phyloP scores from a whole-genome alignment of 2,888 invertebrate species.

The Folsomia candida region DNA sequence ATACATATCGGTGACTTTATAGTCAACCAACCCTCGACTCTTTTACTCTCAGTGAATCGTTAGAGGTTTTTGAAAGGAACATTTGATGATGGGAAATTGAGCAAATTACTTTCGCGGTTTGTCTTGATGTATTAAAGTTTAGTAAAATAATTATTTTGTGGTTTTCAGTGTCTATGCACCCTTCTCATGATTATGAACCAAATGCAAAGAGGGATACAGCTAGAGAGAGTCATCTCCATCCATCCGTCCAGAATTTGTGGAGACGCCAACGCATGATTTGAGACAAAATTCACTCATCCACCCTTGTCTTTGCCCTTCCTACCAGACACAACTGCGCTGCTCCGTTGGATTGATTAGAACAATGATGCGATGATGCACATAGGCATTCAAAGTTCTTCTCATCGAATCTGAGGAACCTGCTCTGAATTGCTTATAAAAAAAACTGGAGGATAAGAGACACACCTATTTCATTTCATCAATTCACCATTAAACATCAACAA shows the following conservation, averaged over 20 bases:
- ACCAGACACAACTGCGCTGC: neutral
- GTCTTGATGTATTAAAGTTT: constrained; percentile 38
- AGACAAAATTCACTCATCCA: neutral
- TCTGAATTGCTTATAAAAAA: neutral
- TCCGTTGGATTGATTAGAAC: neutral
- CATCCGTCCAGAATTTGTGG: too few species aligned
- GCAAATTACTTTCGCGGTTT: constrained; percentile 48
- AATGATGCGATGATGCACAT: neutral
- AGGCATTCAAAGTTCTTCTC: neutral
- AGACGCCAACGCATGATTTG: neutral
- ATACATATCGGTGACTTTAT: too few species aligned
- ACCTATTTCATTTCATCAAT: neutral
- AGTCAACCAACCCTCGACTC: too few species aligned
- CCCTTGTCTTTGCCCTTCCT: neutral
- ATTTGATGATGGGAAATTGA: constrained; percentile 40
- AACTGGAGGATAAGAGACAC: neutral
- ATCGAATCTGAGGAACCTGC: neutral
- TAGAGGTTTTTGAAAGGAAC: constrained; percentile 7
- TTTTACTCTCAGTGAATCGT: neutral
- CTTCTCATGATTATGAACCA: neutral
- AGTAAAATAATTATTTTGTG: constrained; percentile 47
- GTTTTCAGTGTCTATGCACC: constrained; percentile 44
- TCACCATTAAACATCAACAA: neutral
- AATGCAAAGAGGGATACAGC: neutral
- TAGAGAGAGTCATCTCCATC: neutral